phyloP scores from a whole-genome alignment of 2,888 invertebrate species.

The Copidosoma aretas region DNA sequence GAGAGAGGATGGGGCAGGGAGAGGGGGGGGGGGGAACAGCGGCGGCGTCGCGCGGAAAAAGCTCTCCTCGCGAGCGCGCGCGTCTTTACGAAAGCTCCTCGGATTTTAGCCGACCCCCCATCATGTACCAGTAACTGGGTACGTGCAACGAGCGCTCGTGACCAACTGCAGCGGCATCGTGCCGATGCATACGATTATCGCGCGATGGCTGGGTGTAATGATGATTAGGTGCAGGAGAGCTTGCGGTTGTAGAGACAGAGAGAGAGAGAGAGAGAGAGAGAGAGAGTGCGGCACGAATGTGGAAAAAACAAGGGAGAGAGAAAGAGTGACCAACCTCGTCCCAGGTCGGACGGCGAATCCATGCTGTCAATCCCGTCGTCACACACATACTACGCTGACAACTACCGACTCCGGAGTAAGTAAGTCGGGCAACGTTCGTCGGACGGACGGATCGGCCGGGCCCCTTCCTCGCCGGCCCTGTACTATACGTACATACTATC shows the following conservation, averaged over 20 bases:
- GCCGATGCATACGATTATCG: no score
- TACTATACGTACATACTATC: constrained; percentile 36
- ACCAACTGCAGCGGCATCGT: no score
- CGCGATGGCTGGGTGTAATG: no score
- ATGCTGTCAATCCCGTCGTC: constrained; percentile 63
- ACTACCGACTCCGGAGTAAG: constrained; percentile 57
- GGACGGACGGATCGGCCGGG: constrained; percentile 52
- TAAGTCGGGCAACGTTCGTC: constrained; percentile 61
- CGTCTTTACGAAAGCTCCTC: not conserved
- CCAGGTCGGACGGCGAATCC: constrained; percentile 60
- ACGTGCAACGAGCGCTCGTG: no score
- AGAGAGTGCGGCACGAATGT: not conserved
- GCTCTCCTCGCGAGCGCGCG: constrained; percentile 1
- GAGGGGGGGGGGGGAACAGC: not conserved
- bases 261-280: constrained; percentile 1
- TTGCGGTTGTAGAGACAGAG: not conserved
- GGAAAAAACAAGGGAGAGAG: not conserved
- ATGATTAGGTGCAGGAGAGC: not conserved
- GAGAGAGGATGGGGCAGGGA: not conserved
- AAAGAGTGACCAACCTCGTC: constrained; percentile 59
- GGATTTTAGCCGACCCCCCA: no score
- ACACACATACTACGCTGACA: constrained; percentile 63
- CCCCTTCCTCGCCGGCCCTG: constrained; percentile 53
- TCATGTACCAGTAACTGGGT: no score
- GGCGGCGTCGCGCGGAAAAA: not conserved